A percentile compares a stretch with the other conserved stretches of the same genome.
Conservation (phyloP, 2,797 vertebrate species). For the Macropodus opercularis region DNA sequence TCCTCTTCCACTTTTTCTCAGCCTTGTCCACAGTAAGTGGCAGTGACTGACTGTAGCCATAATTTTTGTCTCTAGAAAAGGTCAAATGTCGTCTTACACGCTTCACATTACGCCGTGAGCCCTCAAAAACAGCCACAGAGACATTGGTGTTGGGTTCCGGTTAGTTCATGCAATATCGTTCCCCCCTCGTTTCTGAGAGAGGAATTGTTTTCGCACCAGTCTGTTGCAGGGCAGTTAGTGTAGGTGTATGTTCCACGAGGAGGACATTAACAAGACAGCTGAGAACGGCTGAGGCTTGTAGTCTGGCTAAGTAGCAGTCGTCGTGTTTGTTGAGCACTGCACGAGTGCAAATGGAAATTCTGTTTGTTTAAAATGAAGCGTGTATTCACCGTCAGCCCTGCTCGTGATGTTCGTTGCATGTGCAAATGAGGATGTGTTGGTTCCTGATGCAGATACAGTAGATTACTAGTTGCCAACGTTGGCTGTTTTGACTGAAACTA, state of each 20-base stretch:
- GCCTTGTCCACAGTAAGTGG: conserved; percentile 32
- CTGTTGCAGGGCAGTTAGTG: conserved; percentile 32
- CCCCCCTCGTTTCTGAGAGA: conserved; percentile 6
- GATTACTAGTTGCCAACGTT: no score
- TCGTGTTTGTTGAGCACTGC: conserved; percentile 28
- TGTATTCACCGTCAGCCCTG: no score
- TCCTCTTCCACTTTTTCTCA: conserved; percentile 12
- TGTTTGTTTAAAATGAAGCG: no score
- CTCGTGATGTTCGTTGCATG: no score
- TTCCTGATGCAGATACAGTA: no score
- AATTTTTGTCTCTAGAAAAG: conserved; percentile 60
- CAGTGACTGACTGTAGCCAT: conserved; percentile 39
- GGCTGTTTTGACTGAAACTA: no score
- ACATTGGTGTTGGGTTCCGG: conserved; percentile 40
- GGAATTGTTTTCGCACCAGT: conserved; percentile 15
- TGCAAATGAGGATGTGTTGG: no score
- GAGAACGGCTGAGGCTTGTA: conserved; percentile 18
- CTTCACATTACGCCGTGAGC: conserved; percentile 40
- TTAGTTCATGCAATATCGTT: conserved; percentile 29
- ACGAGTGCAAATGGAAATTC: conserved; percentile 17
- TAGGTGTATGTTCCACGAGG: conserved; percentile 17
- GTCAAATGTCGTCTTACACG: conserved; percentile 42
- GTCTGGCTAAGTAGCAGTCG: conserved; percentile 19
- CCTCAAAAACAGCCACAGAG: conserved; percentile 36
- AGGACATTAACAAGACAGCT: conserved; percentile 49